Evolutionary conservation across 2,888 invertebrate genomes (phyloP).

Genomic region (Timema cristinae): DNA sequence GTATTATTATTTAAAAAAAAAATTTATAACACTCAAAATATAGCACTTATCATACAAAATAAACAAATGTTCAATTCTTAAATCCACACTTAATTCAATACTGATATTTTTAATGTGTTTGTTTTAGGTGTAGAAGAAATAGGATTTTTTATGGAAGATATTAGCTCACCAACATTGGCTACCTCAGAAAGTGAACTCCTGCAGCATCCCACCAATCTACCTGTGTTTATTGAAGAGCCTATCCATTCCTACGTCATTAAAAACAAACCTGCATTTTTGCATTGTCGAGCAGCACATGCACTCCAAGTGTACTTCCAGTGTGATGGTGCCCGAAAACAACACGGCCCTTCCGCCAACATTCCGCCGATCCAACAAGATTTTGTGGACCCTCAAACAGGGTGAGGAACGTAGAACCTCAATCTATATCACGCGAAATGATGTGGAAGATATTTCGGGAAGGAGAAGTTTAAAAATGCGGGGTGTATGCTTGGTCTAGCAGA

Average conservation of each 20-base stretch:
- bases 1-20: too few species aligned
- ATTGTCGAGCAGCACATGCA: constrained; percentile 88
- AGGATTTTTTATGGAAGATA: too few species aligned
- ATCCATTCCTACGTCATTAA: constrained; percentile 87
- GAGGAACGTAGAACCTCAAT: constrained; percentile 78
- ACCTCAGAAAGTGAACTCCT: constrained; percentile 24
- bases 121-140: too few species aligned
- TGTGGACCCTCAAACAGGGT: constrained; percentile 88
- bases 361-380: constrained; percentile 62
- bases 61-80: too few species aligned
- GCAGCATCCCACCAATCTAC: constrained; percentile 61
- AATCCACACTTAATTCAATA: too few species aligned
- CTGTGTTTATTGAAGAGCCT: constrained; percentile 84
- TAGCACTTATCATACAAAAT: too few species aligned
- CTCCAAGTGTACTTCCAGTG: constrained; percentile 86
- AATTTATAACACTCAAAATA: too few species aligned
- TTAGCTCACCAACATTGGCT: constrained; percentile 28
- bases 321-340: constrained; percentile 56
- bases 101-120: too few species aligned
- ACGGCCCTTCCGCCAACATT: constrained; percentile 1
- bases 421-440: constrained; percentile 80
- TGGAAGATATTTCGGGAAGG: constrained; percentile 88
- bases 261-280: constrained; percentile 82
- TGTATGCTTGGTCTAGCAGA: constrained; percentile 87
- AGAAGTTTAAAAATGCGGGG: constrained; percentile 87